A percentile compares a stretch with the other conserved stretches of the same genome.
These are phyloP conservation scores for Vidua chalybeata DNA, from an alignment of 2,113 vertebrate genomes.

Conservation along the genomic window DNA sequence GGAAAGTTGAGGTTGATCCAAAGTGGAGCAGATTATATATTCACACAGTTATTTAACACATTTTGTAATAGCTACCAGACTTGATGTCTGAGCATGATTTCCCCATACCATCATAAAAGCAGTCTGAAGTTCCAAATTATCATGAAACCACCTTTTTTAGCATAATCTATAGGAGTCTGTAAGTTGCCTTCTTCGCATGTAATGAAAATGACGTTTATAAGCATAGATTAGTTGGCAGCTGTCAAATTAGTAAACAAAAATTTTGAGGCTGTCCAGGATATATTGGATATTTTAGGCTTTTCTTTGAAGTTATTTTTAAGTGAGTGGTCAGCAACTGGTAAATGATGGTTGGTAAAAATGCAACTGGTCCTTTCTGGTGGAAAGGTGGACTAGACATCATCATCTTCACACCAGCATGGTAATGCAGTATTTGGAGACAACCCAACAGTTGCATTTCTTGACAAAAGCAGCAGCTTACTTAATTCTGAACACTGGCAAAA, in stretches of 20 bases:
- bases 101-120: neutral
- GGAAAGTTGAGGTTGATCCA: neutral
- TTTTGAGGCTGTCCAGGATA: neutral
- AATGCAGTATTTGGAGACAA: neutral
- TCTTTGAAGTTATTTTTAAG: neutral
- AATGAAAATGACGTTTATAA: neutral
- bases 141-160: neutral
- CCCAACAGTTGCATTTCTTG: neutral
- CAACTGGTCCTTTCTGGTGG: neutral
- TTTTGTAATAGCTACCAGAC: neutral
- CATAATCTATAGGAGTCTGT: neutral
- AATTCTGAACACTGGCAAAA: neutral
- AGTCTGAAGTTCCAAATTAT: neutral
- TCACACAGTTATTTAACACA: neutral
- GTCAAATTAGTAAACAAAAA: neutral
- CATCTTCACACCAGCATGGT: neutral
- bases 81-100: neutral
- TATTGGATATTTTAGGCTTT: neutral
- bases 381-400: neutral
- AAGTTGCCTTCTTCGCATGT: neutral
- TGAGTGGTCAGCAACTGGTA: neutral
- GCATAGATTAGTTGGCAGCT: neutral
- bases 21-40: neutral
- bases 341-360: neutral
- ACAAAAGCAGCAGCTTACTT: neutral